Evolutionary conservation across 2,888 invertebrate genomes (phyloP).

Genomic region (Linyphia triangularis): DNA sequence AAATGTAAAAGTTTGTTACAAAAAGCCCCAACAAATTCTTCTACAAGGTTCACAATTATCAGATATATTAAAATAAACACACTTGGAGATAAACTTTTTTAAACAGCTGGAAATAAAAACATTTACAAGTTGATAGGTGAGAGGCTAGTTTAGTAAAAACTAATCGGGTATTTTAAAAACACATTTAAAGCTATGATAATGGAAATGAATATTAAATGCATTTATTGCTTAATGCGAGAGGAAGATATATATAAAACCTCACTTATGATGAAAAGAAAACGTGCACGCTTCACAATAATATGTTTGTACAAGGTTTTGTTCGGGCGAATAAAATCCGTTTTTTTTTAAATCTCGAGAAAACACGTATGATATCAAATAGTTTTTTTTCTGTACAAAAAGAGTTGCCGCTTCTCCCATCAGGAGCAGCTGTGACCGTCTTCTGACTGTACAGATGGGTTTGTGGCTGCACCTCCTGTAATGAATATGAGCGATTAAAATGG

Average conservation of each 20-base stretch:
- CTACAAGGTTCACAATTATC: too few species aligned
- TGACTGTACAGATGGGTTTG: slow-evolving; percentile 47
- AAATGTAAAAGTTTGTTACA: too few species aligned
- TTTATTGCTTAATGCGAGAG: neutral
- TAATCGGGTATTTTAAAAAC: too few species aligned
- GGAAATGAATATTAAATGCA: neutral
- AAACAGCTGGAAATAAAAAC: too few species aligned
- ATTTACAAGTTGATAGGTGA: too few species aligned
- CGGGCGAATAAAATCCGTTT: neutral
- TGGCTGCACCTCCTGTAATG: slow-evolving; percentile 18
- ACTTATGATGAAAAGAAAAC: neutral
- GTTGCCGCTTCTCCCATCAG: slow-evolving; percentile 1
- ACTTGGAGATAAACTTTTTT: too few species aligned
- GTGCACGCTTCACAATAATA: neutral
- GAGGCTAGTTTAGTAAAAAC: too few species aligned
- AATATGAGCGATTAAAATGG: neutral
- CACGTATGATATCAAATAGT: neutral
- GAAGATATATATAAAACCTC: neutral
- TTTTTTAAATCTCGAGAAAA: neutral
- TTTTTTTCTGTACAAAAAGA: slow-evolving; percentile 21
- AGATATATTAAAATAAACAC: too few species aligned
- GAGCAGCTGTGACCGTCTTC: slow-evolving; percentile 64
- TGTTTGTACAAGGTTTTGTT: neutral
- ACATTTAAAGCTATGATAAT: too few species aligned
- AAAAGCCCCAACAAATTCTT: too few species aligned